Conservation (phyloP, 1,140 invertebrate genomes). For the Cydia pomonella region DNA sequence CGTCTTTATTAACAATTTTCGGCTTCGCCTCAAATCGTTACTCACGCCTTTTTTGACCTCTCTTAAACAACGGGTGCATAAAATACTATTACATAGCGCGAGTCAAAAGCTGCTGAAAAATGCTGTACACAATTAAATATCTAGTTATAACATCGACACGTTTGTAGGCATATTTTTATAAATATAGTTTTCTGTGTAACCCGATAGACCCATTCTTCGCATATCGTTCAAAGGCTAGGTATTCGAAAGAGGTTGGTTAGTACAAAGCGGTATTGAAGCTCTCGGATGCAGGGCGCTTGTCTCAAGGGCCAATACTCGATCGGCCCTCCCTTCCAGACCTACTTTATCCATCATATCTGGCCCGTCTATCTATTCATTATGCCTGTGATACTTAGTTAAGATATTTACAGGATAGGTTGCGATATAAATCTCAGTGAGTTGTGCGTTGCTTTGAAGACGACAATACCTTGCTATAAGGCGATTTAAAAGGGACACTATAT, state of each 20-base stretch:
- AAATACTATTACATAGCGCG: too few species aligned
- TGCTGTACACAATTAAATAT: too few species aligned
- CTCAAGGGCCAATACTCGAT: conserved; percentile 63
- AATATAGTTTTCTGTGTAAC: conserved; percentile 18
- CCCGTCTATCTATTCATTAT: conserved; percentile 32
- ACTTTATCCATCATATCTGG: conserved; percentile 28
- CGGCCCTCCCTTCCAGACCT: conserved; percentile 45
- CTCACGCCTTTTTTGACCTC: too few species aligned
- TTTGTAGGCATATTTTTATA: background rate
- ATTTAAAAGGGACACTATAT: background rate
- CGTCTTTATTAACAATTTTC: too few species aligned
- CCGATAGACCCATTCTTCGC: conserved; percentile 17
- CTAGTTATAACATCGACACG: too few species aligned
- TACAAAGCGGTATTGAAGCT: conserved; percentile 62
- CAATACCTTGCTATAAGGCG: background rate
- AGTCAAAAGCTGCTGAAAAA: too few species aligned
- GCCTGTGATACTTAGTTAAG: background rate
- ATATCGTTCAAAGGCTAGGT: conserved; percentile 44
- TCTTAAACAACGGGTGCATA: too few species aligned
- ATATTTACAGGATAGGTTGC: background rate
- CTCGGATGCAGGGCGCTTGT: conserved; percentile 58
- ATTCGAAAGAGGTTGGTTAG: conserved; percentile 47
- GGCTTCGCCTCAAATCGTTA: too few species aligned
- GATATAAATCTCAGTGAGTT: background rate
- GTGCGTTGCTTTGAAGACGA: background rate